Base-by-base conservation (phyloP, 2,888 invertebrate species). In the Apamea crenata region DNA sequence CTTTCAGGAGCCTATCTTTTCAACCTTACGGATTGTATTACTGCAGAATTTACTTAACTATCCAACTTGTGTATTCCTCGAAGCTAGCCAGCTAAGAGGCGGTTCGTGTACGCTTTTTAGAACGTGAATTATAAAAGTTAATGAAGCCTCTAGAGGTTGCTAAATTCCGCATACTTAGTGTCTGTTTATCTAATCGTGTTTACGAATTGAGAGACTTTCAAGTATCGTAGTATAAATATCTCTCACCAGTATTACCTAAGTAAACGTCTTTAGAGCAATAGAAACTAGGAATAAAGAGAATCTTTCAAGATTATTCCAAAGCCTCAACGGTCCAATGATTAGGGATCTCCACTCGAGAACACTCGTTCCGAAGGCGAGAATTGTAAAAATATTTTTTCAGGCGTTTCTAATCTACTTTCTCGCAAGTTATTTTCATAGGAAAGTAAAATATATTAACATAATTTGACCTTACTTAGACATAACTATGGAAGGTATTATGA, bases 1-100 rank as follows among this genome's bases (percentile, higher is more conserved):
- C 89, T 84, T 86, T 89, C 82, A 87, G 85, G 82, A 86, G 90
- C 87, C 89, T 89, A 89, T 89, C 90, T 87, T 90, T 90, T 87
- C 82, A 89, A 89, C 90, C 86, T 89, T 90, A 87, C 82, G 76
- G 90, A 89, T 90, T 87, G 89, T 87, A 84, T 84, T 82, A 87
- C 89, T 86, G 61, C 74, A 67, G 68, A 82, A 90, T 87, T 85
- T 90, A 88, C 81, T 85, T 85, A 75, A 88, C 81, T 88, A 82
- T 86, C 80, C 72, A 81, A 80, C 83, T 83, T 83, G 78, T 83
- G 80, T 87, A 86, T 84, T 86, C 76, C 70, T 72, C 16, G 69
- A 74, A 80, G 84, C 72, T 77, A 59, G 74, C 70, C 40, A n/a
- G 67, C 61, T 61, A 74, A 82, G 67, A 63, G 36, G 67, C 66